Evolutionary conservation across 2,113 vertebrate genomes (phyloP).

Genomic region (Neogale vison): DNA sequence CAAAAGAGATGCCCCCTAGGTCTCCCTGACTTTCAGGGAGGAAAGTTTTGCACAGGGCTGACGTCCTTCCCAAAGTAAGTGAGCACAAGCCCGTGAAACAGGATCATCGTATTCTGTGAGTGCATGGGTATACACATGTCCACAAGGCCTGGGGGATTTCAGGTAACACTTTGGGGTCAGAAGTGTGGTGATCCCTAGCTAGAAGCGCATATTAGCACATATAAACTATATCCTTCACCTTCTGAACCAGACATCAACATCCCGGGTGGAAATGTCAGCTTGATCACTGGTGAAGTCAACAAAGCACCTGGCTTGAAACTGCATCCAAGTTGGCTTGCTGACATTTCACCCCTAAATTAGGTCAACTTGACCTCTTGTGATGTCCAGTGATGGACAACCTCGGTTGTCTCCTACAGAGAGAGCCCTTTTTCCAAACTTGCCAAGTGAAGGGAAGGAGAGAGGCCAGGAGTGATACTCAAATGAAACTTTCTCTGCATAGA

Average conservation of each 20-base stretch:
- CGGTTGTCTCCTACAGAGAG: not conserved
- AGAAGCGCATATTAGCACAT: not conserved
- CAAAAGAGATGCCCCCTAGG: not conserved
- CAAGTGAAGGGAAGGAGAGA: not conserved
- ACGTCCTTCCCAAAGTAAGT: not conserved
- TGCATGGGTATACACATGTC: accelerated
- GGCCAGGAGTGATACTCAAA: not conserved
- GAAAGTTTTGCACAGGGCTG: not conserved
- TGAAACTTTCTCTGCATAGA: not conserved
- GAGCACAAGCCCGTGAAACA: not conserved
- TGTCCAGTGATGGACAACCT: not conserved
- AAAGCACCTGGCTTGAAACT: not conserved
- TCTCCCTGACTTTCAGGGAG: not conserved
- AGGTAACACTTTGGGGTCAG: not conserved
- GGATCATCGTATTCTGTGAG: not conserved
- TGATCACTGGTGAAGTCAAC: not conserved
- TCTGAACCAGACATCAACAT: not conserved
- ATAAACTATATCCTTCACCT: not conserved
- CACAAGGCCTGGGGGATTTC: not conserved
- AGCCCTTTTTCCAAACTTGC: not conserved
- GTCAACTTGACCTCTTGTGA: not conserved
- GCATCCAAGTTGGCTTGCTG: not conserved
- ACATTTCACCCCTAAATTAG: not conserved
- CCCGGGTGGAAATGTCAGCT: not conserved
- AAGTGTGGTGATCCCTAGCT: not conserved